A percentile compares a stretch with the other conserved stretches of the same genome.
Evolutionary conservation across 2,113 vertebrate genomes (phyloP).

Genomic region (Grammatotria lemairii): DNA sequence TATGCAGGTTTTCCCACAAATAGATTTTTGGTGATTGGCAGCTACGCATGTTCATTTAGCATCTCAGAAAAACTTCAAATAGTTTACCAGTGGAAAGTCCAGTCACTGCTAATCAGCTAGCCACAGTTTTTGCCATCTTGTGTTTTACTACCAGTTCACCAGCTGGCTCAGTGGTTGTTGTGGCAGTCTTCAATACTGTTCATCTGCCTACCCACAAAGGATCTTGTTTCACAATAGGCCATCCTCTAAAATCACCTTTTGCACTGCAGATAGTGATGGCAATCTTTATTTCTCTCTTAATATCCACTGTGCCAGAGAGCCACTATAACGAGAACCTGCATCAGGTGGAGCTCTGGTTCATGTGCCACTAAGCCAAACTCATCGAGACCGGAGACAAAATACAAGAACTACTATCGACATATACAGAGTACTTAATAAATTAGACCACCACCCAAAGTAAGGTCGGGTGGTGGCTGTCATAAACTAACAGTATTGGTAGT

Average conservation of each 20-base stretch:
- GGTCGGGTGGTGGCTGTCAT: accelerated
- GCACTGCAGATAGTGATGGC: neutral
- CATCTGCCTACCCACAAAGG: neutral
- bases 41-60: neutral
- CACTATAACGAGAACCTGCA: neutral
- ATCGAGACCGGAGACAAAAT: neutral
- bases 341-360: neutral
- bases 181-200: neutral
- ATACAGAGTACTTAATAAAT: neutral
- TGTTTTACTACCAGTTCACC: neutral
- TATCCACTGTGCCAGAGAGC: accelerated
- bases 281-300: neutral
- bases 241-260: neutral
- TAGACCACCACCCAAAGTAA: neutral
- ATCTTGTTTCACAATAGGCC: neutral
- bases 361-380: neutral
- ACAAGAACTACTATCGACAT: neutral
- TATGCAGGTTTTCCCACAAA: neutral
- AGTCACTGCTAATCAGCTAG: neutral
- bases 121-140: neutral
- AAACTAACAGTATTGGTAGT: neutral
- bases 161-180: neutral
- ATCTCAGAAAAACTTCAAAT: accelerated
- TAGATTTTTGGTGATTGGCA: neutral
- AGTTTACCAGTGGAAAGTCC: neutral